Evolutionary conservation across 2,113 vertebrate species (phyloP).

Genomic region (Grus americana): DNA sequence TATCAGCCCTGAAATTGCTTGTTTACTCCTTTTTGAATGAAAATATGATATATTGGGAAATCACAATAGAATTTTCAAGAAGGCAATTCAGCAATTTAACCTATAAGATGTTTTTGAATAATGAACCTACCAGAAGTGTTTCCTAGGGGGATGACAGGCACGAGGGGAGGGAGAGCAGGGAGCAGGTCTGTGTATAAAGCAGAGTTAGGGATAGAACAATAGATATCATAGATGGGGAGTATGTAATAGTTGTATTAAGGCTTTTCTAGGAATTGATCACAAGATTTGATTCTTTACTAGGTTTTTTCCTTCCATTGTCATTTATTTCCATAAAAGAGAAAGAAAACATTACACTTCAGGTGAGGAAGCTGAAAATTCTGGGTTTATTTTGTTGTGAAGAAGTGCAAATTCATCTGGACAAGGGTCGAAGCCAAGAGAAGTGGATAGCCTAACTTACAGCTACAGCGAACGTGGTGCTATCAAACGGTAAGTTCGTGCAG

Average conservation of each 20-base stretch:
- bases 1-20: neutral
- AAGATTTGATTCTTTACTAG: neutral
- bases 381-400: neutral
- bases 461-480: neutral
- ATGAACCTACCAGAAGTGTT: neutral
- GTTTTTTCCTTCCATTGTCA: neutral
- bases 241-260: neutral
- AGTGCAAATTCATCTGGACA: neutral
- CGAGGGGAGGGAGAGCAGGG: neutral
- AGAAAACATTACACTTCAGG: neutral
- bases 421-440: neutral
- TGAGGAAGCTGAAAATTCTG: neutral
- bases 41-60: neutral
- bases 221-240: neutral
- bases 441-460: neutral
- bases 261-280: neutral
- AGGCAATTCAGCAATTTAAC: neutral
- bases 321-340: neutral
- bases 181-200: neutral
- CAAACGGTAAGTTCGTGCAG: neutral
- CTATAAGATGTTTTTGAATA: neutral
- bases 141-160: fast-evolving
- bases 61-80: neutral
- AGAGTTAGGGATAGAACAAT: neutral
- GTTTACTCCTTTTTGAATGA: neutral